Base-by-base conservation (phyloP, 2,888 invertebrate genomes). In the Zaprionus bogoriensis region DNA sequence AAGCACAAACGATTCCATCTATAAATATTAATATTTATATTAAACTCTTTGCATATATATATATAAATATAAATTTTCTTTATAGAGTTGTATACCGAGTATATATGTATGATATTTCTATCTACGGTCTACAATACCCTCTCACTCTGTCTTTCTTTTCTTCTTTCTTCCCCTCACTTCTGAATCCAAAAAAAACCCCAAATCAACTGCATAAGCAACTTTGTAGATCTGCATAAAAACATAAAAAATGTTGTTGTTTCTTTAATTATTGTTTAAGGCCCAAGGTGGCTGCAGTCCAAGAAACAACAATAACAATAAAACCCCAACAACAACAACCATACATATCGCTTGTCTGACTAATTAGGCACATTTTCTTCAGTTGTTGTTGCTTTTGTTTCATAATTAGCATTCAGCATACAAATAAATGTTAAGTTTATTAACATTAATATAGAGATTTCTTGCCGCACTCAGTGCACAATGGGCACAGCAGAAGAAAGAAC, bases 211-310 rank as follows among this genome's bases (percentile, higher is more conserved):
- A 48, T 12, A 44, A 32, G 32, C 32, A 27, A 44, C 46, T 39
- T 25, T 38, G 36, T 58, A 57, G 51, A 51, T 57, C 48, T 67
- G 61, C 59, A 55, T 71, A 50, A 58, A 54, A 64, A 67, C 41
- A 50, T 47, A 47, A 59, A 67, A n/a, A 62, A 52, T 47, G 61
- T 2, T 54, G 23, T 44, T 60, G 63, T 57, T 67, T 70, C 38
- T 74, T 70, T 63, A 74, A 76, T 76, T 74, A 65, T 74, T 67
- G 63, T 68, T 76, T 54, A 54, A 62, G 66, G 65, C 68, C 61
- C 79, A 78, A 77, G 76, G 76, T 74, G 62, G 52, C 65, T 61
- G 60, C 60, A 62, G 55, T 62, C 77, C 48, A 59, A 66, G 50
- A 65, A 46, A 23, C n/a, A 23, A 28, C n/a, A 19, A 42, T 59